Conservation (phyloP, 2,888 invertebrate genomes). For the Nomada fabriciana region DNA sequence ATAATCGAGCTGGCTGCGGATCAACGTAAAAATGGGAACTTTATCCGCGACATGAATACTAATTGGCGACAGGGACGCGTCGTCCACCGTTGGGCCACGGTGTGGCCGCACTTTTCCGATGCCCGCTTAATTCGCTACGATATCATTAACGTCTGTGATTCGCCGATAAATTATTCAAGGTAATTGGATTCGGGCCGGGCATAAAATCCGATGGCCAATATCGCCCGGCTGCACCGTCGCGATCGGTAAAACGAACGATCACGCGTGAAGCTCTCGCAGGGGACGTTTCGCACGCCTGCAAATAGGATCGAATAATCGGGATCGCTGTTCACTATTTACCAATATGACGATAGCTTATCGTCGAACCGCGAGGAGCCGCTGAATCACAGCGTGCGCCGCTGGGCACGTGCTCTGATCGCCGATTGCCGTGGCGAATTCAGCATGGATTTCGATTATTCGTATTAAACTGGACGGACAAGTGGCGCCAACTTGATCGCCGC, state of each 20-base stretch:
- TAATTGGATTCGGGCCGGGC: constrained; percentile 74
- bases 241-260: constrained; percentile 5
- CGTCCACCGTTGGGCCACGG: background rate
- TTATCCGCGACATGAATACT: constrained; percentile 57
- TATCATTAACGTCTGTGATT: constrained; percentile 77
- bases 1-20: constrained; percentile 36
- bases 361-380: constrained; percentile 13
- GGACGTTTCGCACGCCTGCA: constrained; percentile 41
- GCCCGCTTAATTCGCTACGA: constrained; percentile 69
- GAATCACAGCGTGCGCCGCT: constrained; percentile 11
- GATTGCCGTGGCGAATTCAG: background rate
- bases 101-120: constrained; percentile 63
- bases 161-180: constrained; percentile 77
- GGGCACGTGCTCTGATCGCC: constrained; percentile 26
- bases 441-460: background rate
- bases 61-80: constrained; percentile 44
- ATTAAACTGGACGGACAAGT: background rate
- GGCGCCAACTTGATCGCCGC: no score
- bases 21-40: constrained; percentile 48
- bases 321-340: constrained; percentile 71
- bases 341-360: constrained; percentile 66
- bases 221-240: constrained; percentile 31
- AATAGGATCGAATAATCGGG: constrained; percentile 62
- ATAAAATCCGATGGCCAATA: constrained; percentile 74
- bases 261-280: constrained; percentile 55